Percentiles rank a stretch among this genome's conserved stretches.
Evolutionary conservation across 2,797 vertebrate genomes (phyloP).

Genomic region (Tadarida brasiliensis): DNA sequence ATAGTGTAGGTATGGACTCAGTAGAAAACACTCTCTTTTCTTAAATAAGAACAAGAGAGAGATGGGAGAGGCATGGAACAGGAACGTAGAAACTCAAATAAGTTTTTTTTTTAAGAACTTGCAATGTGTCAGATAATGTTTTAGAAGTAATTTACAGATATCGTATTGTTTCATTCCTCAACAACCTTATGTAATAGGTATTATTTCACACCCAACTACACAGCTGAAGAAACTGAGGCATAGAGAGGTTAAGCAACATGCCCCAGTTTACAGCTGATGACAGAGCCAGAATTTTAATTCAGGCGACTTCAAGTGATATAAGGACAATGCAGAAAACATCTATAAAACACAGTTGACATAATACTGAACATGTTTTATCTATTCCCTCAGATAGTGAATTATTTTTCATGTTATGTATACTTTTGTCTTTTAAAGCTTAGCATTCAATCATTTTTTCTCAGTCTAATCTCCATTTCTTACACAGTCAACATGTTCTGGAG

Average conservation of each 20-base stretch:
- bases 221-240: slow-evolving; percentile 10
- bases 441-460: slow-evolving; percentile 14
- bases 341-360: neutral
- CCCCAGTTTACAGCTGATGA: neutral
- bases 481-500: slow-evolving; percentile 52
- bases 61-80: neutral
- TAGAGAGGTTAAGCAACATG: neutral
- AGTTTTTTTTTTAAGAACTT: neutral
- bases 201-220: neutral
- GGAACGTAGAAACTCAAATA: neutral
- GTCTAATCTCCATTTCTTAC: slow-evolving; percentile 45
- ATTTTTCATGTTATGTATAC: neutral
- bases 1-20: neutral
- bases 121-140: neutral
- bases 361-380: neutral
- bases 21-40: neutral
- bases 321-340: neutral
- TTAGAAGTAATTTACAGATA: slow-evolving; percentile 16
- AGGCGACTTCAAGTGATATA: neutral
- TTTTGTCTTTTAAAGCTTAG: slow-evolving; percentile 36
- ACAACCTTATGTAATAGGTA: neutral
- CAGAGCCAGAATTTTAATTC: neutral
- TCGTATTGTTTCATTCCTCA: neutral
- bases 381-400: neutral
- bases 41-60: neutral